Base-by-base conservation (phyloP, 2,888 invertebrate species). In the Dichetophora obliterata region DNA sequence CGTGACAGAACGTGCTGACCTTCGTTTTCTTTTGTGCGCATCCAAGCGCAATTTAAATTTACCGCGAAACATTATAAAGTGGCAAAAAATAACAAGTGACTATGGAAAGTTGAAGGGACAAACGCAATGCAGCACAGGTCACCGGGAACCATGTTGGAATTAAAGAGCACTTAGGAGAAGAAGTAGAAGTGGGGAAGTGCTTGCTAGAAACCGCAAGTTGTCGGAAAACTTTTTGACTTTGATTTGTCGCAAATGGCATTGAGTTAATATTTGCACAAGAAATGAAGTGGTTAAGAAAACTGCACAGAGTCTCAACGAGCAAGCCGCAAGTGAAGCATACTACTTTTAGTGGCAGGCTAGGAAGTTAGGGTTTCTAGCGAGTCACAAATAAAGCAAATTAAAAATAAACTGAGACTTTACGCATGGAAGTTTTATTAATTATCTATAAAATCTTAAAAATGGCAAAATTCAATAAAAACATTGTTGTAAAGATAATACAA, bases 191-290 rank as follows among this genome's bases (percentile, higher is more conserved):
- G 27, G 27, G 48, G 14, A 9, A 19, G 14, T 9, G 16, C 11
- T 14, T 3, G 9, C 19, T 22, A 31, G 24, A 8, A 11, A 52
- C 50, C 50, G 27, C 50, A 52, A 31, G 52, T 19, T 27, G 31
- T 4, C 16, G 16, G 11, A 31, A 70, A 54, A 71, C 31, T 37
- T 71, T 71, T 34, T 37, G 59, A 71, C 71, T 71, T 71, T 71
- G 57, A 71, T 57, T 57, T 37, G 37, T 37, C 37, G 24, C 57
- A 71, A 71, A 68, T 68, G 37, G 71, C 57, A 71, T 34, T 16
- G 71, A 71, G 71, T 71, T 71, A 71, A 71, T 71, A 71, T 71
- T 71, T 71, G 57, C 37, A 37, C 57, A 57, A 57, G 71, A 57
- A 71, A 71, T 71, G 71, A 71, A 71, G 71, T 71, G 71, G 71